Evolutionary conservation across 2,797 vertebrate genomes (phyloP).

Genomic region (Myotis pilosus): DNA sequence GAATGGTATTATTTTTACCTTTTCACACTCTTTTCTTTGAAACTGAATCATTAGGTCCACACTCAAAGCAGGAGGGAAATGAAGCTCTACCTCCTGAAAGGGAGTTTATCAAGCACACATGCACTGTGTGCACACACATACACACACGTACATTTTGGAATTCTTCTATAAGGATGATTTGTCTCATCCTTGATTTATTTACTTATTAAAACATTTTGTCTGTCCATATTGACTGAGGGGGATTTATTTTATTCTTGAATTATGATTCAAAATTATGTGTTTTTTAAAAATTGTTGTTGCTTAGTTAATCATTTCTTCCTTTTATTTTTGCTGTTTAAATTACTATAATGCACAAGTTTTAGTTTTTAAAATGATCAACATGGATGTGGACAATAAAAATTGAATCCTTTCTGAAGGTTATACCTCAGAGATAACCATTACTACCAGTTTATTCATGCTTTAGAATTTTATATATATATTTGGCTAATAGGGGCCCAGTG

Average conservation of each 20-base stretch:
- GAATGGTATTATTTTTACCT: not conserved
- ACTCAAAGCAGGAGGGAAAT: not conserved
- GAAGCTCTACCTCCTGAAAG: not conserved
- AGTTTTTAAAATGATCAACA: not conserved
- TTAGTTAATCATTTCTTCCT: not conserved
- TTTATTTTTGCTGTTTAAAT: not conserved
- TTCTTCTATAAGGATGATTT: not conserved
- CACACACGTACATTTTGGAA: not conserved
- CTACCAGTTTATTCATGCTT: not conserved
- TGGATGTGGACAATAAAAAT: not conserved
- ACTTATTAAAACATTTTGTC: not conserved
- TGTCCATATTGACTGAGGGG: not conserved
- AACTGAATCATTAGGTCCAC: not conserved
- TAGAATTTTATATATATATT: not conserved
- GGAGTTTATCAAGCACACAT: not conserved
- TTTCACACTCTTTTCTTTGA: not conserved
- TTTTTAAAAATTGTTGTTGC: not conserved
- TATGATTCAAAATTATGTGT: not conserved
- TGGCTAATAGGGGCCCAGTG: too few species aligned
- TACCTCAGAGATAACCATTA: not conserved
- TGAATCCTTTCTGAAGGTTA: not conserved
- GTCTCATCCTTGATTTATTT: not conserved
- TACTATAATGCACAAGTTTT: not conserved
- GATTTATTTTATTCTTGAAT: not conserved
- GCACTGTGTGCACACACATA: not conserved